Evolutionary conservation across 2,797 vertebrate species (phyloP), one percentile per base, ranked within the genome.

Genomic region (Xerus rutilus): DNA sequence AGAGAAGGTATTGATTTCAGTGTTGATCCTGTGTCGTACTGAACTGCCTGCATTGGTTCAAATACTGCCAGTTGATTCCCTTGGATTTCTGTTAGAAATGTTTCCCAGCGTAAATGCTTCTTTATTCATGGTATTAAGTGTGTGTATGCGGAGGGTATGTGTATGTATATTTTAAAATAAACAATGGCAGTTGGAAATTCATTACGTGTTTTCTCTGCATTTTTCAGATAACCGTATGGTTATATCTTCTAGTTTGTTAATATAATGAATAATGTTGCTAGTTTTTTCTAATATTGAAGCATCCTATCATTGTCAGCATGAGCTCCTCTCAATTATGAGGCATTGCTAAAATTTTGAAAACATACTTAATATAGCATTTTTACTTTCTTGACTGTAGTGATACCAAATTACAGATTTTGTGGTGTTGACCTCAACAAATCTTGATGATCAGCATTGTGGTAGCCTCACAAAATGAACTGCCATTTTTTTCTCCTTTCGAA

Each of bases 231-330:
- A 67, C 12, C 2, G 35, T 43, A 69, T 64, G 11, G 7, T 32
- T 91, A 93, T 81, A 35, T 85, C 20, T 65, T 65, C 54, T 21
- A n/a, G 9, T 87, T 94, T 89, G 70, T 43, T 84, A 76, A 62
- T 64, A 47, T 81, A 67, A 35, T 57, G 47, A 91, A 9, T 81
- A 20, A 52, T 89, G 54, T 62, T 57, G 49, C 32, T 72, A 70
- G 30, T 7, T 67, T 76, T 84, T 76, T 76, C 59, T 76, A 45
- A 84, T 76, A 39, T 76, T 64, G 47, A 93, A 62, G 62, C 7
- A 72, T 45, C 52, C 65, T 87, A 32, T 35, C 4, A 32, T 89
- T 82, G 62, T 14, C 65, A 49, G 21, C 35, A 87, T 86, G 90
- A 77, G 43, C 25, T 45, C 47, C 45, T 84, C 49, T 83, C 69